These are phyloP conservation scores for Zaprionus camerounensis DNA, from an alignment of 1,140 invertebrate species.

Conservation along the genomic window DNA sequence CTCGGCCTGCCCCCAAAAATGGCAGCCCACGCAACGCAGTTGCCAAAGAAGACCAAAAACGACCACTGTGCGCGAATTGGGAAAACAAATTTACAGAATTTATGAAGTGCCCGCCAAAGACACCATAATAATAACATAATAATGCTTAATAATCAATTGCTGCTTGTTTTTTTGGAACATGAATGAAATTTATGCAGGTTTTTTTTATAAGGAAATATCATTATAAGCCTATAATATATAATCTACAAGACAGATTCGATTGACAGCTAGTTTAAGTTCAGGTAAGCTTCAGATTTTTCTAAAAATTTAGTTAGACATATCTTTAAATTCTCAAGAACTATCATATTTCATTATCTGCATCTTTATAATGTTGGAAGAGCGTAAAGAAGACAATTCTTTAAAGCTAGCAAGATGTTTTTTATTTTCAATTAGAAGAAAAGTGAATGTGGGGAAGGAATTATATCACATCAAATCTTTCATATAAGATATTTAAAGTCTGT, in stretches of 20 bases:
- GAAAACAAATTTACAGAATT: constrained; percentile 21
- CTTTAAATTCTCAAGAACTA: too few species aligned
- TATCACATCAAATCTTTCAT: too few species aligned
- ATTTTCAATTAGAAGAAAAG: too few species aligned
- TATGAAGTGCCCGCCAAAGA: constrained; percentile 1
- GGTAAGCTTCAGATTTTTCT: background rate
- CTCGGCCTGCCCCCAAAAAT: constrained; percentile 49
- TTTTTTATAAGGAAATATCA: background rate
- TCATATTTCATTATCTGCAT: too few species aligned
- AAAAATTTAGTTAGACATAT: too few species aligned
- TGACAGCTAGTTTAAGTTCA: too few species aligned
- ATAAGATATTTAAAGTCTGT: too few species aligned
- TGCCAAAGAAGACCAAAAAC: background rate
- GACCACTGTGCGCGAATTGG: background rate
- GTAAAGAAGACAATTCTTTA: background rate
- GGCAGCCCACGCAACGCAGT: constrained; percentile 42
- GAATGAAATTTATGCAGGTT: background rate
- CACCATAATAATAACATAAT: background rate
- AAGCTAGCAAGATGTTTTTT: background rate
- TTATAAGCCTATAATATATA: background rate
- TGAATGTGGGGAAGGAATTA: too few species aligned
- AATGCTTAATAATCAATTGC: background rate
- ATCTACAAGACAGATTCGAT: background rate
- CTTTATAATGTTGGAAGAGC: too few species aligned
- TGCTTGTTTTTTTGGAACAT: background rate